Evolutionary conservation across 2,797 vertebrate species (phyloP).

Genomic region (Pseudocheirus occidentalis): DNA sequence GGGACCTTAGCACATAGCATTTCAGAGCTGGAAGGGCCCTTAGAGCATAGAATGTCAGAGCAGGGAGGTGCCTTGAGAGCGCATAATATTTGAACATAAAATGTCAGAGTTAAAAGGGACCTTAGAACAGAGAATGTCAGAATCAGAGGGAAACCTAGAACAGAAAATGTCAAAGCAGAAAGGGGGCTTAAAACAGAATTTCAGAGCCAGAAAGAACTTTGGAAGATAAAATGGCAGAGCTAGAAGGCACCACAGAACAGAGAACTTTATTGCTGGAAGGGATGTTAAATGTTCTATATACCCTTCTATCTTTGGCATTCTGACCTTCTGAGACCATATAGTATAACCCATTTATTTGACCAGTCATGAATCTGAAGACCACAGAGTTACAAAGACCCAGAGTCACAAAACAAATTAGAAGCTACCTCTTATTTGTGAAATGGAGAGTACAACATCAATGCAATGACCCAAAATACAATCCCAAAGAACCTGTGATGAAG

Average conservation of each 20-base stretch:
- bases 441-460: background rate
- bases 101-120: background rate
- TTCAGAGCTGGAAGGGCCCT: no score
- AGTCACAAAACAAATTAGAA: background rate
- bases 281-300: background rate
- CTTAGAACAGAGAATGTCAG: background rate
- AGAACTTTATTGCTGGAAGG: background rate
- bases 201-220: background rate
- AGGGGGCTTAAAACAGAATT: background rate
- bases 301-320: background rate
- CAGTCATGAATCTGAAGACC: background rate
- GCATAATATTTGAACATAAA: background rate
- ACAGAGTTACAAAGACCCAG: background rate
- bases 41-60: background rate
- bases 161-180: background rate
- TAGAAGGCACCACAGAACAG: background rate
- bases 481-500: background rate
- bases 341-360: background rate
- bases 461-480: background rate
- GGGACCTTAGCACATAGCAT: background rate
- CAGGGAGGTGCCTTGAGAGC: background rate
- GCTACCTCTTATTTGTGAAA: background rate
- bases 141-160: background rate
- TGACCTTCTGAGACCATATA: background rate
- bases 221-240: background rate